phyloP scores from a whole-genome alignment of 2,113 vertebrate species.

The Okapia johnstoni region DNA sequence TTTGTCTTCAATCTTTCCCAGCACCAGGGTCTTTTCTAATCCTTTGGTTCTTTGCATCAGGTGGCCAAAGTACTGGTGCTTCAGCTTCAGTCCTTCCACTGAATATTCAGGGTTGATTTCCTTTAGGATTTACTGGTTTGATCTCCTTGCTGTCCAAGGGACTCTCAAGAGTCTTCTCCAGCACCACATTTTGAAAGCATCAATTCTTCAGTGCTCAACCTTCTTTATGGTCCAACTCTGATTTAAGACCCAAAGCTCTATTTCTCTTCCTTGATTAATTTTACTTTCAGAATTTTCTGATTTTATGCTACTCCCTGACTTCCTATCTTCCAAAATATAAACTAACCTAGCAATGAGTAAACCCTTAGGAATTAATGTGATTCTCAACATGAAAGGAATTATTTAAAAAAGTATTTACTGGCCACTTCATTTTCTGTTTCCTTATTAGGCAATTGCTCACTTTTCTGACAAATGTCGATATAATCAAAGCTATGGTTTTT shows the following conservation, averaged over 20 bases:
- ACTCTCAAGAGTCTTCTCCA: background rate
- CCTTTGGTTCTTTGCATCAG: background rate
- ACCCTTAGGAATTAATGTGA: background rate
- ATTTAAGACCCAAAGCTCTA: background rate
- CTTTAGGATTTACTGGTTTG: background rate
- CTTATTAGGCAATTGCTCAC: background rate
- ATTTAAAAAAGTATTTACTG: background rate
- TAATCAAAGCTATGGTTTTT: background rate
- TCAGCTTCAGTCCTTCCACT: background rate
- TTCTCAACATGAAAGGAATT: background rate
- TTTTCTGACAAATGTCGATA: background rate
- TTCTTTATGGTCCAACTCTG: background rate
- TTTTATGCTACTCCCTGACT: background rate
- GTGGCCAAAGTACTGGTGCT: background rate
- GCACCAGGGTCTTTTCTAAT: background rate
- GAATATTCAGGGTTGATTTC: background rate
- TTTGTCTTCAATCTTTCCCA: background rate
- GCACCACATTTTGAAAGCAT: background rate
- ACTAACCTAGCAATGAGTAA: background rate
- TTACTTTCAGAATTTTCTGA: background rate
- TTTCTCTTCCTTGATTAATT: background rate
- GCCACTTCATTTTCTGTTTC: background rate
- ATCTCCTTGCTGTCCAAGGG: background rate
- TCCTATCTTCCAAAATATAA: background rate
- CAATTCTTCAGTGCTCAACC: background rate